Conservation (phyloP, 2,888 invertebrate genomes). For the Temnothorax ravouxi region DNA sequence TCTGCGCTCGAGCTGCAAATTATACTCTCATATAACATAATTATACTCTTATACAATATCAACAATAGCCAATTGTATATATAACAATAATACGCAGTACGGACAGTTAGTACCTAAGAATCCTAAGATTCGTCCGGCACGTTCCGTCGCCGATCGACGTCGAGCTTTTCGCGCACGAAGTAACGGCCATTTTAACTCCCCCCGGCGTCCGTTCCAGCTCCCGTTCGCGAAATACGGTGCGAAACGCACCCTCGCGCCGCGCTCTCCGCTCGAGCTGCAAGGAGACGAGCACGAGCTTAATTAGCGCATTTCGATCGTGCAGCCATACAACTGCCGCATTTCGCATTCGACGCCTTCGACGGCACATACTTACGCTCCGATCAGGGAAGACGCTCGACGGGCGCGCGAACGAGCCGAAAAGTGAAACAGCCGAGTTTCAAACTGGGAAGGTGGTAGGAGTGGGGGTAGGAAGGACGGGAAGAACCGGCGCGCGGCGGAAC, state of each 20-base stretch:
- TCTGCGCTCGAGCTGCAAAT: too few relatives aligned
- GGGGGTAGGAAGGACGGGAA: too few relatives aligned
- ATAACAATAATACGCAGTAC: too few relatives aligned
- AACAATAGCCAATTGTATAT: too few relatives aligned
- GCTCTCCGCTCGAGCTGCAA: neutral
- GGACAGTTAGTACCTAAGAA: too few relatives aligned
- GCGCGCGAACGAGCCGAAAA: neutral
- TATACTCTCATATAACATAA: too few relatives aligned
- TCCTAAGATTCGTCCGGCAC: neutral
- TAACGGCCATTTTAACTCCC: neutral
- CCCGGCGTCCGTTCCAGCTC: too few relatives aligned
- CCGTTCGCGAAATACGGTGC: neutral
- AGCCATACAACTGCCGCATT: neutral
- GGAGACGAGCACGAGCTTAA: neutral
- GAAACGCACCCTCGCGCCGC: neutral
- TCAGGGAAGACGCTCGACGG: neutral
- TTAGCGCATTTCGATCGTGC: neutral
- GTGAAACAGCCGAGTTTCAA: neutral
- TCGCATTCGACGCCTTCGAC: neutral
- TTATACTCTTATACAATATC: too few relatives aligned
- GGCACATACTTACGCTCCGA: slow-evolving; percentile 4
- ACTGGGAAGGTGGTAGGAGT: neutral
- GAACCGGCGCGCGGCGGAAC: neutral
- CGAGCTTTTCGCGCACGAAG: neutral
- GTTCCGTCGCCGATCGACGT: neutral